Evolutionary conservation across 35 echinoderm and acorn worm species (phyloP).

Genomic region (Anneissia japonica): DNA sequence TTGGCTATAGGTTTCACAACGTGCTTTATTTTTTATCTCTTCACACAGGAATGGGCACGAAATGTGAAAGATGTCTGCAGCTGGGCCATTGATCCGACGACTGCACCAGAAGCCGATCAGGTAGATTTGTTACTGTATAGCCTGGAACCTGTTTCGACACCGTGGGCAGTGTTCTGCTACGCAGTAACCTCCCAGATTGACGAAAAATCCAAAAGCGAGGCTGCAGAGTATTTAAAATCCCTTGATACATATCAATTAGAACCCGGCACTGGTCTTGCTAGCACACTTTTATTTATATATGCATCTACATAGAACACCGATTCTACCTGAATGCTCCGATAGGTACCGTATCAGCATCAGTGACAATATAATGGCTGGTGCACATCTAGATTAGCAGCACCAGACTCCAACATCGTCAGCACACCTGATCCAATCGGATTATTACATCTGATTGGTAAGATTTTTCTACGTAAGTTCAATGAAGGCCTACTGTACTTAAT

Average conservation of each 20-base stretch:
- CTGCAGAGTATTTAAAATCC: conserved; percentile 29
- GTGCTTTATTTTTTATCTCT: not conserved
- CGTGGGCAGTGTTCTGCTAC: conserved; percentile 66
- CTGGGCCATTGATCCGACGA: conserved; percentile 60
- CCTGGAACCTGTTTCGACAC: conserved; percentile 50
- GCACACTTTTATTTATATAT: conserved; percentile 81
- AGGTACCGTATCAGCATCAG: no score
- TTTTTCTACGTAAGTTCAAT: no score
- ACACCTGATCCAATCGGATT: no score
- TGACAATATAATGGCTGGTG: no score
- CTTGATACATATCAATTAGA: conserved; percentile 53
- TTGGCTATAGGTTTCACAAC: no score
- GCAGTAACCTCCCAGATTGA: conserved; percentile 49
- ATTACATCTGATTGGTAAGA: no score
- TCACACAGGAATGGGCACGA: conserved; percentile 55
- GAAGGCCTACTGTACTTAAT: no score
- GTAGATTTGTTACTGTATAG: conserved; percentile 45
- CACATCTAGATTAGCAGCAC: no score
- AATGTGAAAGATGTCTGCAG: conserved; percentile 66
- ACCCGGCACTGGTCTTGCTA: conserved; percentile 70
- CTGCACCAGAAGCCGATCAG: conserved; percentile 54
- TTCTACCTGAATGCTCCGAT: no score
- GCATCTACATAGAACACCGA: conserved; percentile 55
- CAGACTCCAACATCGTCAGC: no score
- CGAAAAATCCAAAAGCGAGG: conserved; percentile 3